Evolutionary conservation across 2,888 invertebrate genomes (phyloP), one percentile per base, ranked within the genome.

Genomic region (Galeopsomyia nigrocyanea): DNA sequence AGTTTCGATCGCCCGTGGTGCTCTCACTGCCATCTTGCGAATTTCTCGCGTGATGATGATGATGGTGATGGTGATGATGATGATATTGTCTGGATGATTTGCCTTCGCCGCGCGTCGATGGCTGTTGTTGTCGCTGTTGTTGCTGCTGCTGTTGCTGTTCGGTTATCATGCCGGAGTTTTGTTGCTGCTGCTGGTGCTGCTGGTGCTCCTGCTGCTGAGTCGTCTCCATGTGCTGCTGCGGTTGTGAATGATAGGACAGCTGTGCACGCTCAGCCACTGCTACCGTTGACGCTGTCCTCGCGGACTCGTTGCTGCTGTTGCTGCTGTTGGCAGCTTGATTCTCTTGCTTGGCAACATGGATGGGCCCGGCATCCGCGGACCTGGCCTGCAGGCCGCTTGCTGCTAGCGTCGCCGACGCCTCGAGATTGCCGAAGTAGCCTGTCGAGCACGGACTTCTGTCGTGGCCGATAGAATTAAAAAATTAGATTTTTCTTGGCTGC

Each of bases 371-470:
- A 22, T 9, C 19, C 49, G 21, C 31, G 49, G 51, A 46, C 58
- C 31, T 39, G 39, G 7, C 39, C 39, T 39, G 39, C 39, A 47
- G 21, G 19, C 53, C 17, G 26, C 31, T 13, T 14, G 21, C 31
- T 16, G 62, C 39, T 19, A 31, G 10, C 19, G 53, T 17, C 39
- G 60, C n/a, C 22, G 26, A 2, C 16, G 26, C 74, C 70, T 80
- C 81, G 77, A 83, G 79, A 74, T 82, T 82, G 75, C 80, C 82
- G 74, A 84, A 86, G 77, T 84, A 84, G 68, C 82, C 81, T 75
- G 82, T 78, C 57, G 83, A 76, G 77, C 82, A 83, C 68, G 82
- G 81, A 75, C 78, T 80, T 79, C 84, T 84, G 80, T 1, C 79
- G 79, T 39, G 39, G 39, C 10, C 2, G 7, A 39, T 10, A 39